phyloP scores from a whole-genome alignment of 2,888 invertebrate species.

The Drosophila suboccidentalis region DNA sequence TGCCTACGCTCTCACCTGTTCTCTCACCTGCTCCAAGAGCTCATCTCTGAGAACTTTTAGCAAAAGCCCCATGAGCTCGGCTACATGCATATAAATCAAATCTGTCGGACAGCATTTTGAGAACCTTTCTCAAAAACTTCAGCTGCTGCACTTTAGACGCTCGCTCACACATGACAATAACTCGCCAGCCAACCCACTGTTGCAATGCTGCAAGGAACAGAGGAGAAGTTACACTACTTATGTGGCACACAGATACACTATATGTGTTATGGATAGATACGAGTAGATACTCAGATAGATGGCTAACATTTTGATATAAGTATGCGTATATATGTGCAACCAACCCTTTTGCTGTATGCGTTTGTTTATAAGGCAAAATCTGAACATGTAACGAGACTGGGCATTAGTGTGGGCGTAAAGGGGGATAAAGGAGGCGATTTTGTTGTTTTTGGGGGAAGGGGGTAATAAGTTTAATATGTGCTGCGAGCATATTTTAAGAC shows the following conservation, averaged over 20 bases:
- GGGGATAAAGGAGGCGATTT: slow-evolving; percentile 13
- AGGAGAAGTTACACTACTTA: slow-evolving; percentile 11
- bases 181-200: slow-evolving; percentile 62
- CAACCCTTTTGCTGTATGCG: slow-evolving; percentile 80
- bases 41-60: slow-evolving; percentile 21
- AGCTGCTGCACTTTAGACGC: slow-evolving; percentile 53
- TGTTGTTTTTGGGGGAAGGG: slow-evolving; percentile 51
- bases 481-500: slow-evolving; percentile 74
- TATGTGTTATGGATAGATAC: slow-evolving; percentile 7
- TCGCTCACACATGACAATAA: slow-evolving; percentile 47
- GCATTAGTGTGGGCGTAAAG: slow-evolving; percentile 42
- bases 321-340: slow-evolving; percentile 38
- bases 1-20: slow-evolving; percentile 47
- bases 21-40: slow-evolving; percentile 40
- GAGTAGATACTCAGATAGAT: slow-evolving; percentile 43
- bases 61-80: slow-evolving; percentile 43
- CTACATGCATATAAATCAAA: slow-evolving; percentile 64
- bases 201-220: slow-evolving; percentile 8
- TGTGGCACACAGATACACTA: slow-evolving; percentile 18
- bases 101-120: slow-evolving; percentile 57
- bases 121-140: slow-evolving; percentile 61
- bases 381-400: slow-evolving; percentile 56
- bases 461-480: slow-evolving; percentile 82
- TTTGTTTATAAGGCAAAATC: slow-evolving; percentile 68
- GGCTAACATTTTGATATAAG: slow-evolving; percentile 62